phyloP scores from a whole-genome alignment of 2,113 vertebrate species.

The Bagarius yarrelli region DNA sequence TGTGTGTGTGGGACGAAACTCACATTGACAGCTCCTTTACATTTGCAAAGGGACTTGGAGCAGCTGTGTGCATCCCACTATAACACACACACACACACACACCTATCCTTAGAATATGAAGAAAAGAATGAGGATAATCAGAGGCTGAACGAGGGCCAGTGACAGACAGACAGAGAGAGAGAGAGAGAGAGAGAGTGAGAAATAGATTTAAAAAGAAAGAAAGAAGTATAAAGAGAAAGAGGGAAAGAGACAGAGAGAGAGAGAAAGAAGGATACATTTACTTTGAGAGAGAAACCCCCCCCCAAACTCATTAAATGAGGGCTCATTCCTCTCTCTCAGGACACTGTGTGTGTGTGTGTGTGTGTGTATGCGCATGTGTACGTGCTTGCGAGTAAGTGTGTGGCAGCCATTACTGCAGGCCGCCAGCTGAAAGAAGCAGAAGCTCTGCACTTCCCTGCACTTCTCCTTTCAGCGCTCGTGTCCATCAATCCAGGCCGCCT shows the following conservation, averaged over 20 bases:
- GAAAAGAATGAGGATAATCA: slow-evolving; percentile 66
- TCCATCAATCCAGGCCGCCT: slow-evolving; percentile 42
- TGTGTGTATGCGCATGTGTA: background rate
- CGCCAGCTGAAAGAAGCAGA: slow-evolving; percentile 13
- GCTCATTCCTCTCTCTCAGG: slow-evolving; percentile 12
- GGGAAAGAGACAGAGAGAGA: background rate
- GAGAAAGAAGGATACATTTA: slow-evolving; percentile 59
- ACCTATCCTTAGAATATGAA: background rate
- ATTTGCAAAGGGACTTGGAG: slow-evolving; percentile 99
- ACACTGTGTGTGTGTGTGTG: background rate
- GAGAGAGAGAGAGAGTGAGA: background rate
- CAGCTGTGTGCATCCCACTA: slow-evolving; percentile 98
- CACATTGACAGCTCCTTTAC: slow-evolving; percentile 99
- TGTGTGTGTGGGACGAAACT: slow-evolving; percentile 95
- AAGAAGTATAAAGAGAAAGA: background rate
- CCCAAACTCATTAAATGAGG: slow-evolving; percentile 52
- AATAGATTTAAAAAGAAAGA: background rate
- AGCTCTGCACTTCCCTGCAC: slow-evolving; percentile 5
- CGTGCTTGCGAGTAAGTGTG: background rate
- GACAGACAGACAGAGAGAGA: background rate
- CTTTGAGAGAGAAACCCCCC: slow-evolving; percentile 59
- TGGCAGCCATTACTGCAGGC: slow-evolving; percentile 10
- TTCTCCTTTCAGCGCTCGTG: slow-evolving; percentile 23
- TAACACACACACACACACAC: slow-evolving; percentile 42
- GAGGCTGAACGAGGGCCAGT: slow-evolving; percentile 72